Evolutionary conservation across 2,797 vertebrate genomes (phyloP).

Genomic region (Coregonus sp.): DNA sequence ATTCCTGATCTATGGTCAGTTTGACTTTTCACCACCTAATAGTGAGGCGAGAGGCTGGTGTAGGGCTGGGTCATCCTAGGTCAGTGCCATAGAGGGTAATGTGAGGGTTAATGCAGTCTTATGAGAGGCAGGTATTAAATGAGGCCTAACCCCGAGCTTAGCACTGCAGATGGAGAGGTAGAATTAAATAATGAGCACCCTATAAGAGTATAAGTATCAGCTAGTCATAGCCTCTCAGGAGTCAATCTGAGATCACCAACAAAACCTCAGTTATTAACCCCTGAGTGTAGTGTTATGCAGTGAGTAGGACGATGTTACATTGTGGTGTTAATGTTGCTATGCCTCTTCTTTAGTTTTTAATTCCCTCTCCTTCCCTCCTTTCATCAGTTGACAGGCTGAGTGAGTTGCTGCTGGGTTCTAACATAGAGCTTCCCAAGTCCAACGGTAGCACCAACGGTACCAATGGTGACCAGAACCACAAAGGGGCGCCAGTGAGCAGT

Average conservation of each 20-base stretch:
- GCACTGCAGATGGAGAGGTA: background rate
- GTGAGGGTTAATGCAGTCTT: background rate
- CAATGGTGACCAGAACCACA: constrained; percentile 64
- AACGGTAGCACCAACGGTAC: constrained; percentile 23
- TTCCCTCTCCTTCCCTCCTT: background rate
- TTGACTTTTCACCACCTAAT: background rate
- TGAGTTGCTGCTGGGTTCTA: constrained; percentile 77
- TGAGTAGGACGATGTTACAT: background rate
- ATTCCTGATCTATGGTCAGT: background rate
- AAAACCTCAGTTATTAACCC: background rate
- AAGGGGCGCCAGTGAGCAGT: constrained; percentile 62
- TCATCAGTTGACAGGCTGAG: constrained; percentile 82
- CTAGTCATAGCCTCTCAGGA: background rate
- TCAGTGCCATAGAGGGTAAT: background rate
- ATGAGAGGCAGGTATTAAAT: background rate
- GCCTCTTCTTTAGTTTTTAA: background rate
- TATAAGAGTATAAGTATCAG: background rate
- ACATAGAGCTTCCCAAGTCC: constrained; percentile 56
- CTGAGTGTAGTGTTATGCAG: background rate
- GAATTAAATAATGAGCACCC: background rate
- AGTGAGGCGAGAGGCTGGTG: background rate
- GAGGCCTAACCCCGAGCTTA: background rate
- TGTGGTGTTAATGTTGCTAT: background rate
- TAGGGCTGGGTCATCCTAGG: background rate
- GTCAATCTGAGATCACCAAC: background rate